Percentiles rank a stretch among this genome's conserved stretches.
These are phyloP conservation scores for Pseudopleuronectes americanus DNA, from an alignment of 2,797 vertebrate genomes.

Conservation along the genomic window DNA sequence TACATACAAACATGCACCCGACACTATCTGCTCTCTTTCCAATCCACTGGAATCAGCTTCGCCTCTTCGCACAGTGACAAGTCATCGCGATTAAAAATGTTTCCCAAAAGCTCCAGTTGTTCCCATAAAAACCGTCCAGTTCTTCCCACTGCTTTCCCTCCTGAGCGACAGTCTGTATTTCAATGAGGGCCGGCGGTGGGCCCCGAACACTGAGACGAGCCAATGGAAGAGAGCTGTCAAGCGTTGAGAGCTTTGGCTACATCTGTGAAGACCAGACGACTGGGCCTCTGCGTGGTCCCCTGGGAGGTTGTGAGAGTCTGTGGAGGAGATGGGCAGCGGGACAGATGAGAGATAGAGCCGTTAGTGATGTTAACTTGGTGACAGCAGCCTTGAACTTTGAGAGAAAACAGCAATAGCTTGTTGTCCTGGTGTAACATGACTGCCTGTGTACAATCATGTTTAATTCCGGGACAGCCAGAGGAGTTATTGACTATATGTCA, in stretches of 20 bases:
- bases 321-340: conserved; percentile 30
- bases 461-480: too few species aligned
- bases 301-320: conserved; percentile 91
- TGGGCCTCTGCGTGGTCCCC: conserved; percentile 92
- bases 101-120: conserved; percentile 33
- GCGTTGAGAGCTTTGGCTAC: conserved; percentile 94
- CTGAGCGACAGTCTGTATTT: conserved; percentile 49
- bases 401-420: neutral
- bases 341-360: conserved; percentile 16
- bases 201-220: conserved; percentile 10
- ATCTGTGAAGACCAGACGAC: conserved; percentile 96
- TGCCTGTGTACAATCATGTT: too few species aligned
- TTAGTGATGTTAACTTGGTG: conserved; percentile 20
- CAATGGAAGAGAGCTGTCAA: conserved; percentile 75
- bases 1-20: conserved; percentile 46
- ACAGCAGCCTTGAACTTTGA: conserved; percentile 1
- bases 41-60: conserved; percentile 16
- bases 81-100: conserved; percentile 34
- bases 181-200: conserved; percentile 20
- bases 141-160: conserved; percentile 53
- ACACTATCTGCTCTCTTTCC: neutral
- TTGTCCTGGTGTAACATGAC: neutral
- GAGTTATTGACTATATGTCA: neutral
- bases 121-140: conserved; percentile 44
- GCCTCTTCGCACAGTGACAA: conserved; percentile 1